Evolutionary conservation across 2,113 vertebrate genomes (phyloP).

Genomic region (Sminthopsis crassicaudata): DNA sequence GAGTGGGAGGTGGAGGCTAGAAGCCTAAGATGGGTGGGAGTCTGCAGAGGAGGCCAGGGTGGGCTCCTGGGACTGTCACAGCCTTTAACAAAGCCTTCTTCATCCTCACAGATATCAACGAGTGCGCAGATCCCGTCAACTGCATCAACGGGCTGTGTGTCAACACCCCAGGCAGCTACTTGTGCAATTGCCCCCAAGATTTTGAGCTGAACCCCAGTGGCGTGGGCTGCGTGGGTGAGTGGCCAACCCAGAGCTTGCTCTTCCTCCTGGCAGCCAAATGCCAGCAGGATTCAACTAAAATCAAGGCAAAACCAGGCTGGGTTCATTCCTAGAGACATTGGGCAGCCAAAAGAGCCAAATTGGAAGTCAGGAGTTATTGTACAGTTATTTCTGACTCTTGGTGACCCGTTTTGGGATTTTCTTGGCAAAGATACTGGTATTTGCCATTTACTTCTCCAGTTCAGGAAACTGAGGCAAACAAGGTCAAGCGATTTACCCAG

Average conservation of each 20-base stretch:
- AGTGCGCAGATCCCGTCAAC: slow-evolving; percentile 94
- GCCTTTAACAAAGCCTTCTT: rapidly evolving
- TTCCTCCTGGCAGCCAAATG: not conserved
- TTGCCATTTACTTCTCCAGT: not conserved
- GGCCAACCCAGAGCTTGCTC: rapidly evolving
- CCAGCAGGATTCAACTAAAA: not conserved
- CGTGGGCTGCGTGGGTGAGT: slow-evolving; percentile 96
- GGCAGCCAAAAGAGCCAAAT: not conserved
- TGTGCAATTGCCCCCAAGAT: slow-evolving; percentile 94
- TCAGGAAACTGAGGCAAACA: not conserved
- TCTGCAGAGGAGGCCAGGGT: rapidly evolving
- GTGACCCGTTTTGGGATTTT: not conserved
- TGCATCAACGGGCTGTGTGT: slow-evolving; percentile 95
- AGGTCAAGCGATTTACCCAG: not conserved
- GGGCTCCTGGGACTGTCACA: not conserved
- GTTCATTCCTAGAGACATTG: not conserved
- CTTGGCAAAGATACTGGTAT: not conserved
- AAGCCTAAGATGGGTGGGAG: not conserved
- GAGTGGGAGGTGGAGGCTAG: not conserved
- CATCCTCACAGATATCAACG: slow-evolving; percentile 89
- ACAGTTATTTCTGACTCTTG: not conserved
- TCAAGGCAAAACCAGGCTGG: not conserved
- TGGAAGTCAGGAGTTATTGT: not conserved
- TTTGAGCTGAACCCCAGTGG: slow-evolving; percentile 95
- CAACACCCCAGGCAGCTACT: slow-evolving; percentile 94